phyloP scores from a whole-genome alignment of 1,140 invertebrate species.

The Babylonia areolata region DNA sequence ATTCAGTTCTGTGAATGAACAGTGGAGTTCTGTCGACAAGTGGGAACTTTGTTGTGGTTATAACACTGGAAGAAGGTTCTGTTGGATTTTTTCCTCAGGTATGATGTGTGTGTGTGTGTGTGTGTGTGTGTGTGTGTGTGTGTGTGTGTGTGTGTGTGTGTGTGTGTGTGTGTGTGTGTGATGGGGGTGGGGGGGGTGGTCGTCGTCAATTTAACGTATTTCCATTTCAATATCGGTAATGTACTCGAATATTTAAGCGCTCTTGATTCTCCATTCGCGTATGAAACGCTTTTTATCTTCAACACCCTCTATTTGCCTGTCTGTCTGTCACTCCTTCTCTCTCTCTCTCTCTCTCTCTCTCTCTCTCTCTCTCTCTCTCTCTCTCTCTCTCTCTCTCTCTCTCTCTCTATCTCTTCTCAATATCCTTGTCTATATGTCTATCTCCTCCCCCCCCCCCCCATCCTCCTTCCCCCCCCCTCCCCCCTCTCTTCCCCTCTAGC shows the following conservation, averaged over 20 bases:
- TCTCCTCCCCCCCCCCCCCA: neutral
- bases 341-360: neutral
- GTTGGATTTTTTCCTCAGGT: too few species aligned
- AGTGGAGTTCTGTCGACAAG: too few species aligned
- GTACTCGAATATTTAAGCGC: neutral
- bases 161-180: neutral
- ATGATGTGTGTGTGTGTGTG: neutral
- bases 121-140: neutral
- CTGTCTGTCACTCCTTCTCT: neutral
- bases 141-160: constrained; percentile 5
- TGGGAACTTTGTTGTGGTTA: too few species aligned
- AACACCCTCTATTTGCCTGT: neutral
- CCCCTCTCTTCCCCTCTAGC: neutral
- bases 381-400: neutral
- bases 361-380: neutral
- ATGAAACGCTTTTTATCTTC: neutral
- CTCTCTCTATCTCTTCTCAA: neutral
- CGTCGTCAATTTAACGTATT: neutral
- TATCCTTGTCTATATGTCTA: neutral
- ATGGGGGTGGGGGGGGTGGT: too few species aligned
- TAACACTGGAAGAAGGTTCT: too few species aligned
- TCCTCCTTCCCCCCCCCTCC: neutral
- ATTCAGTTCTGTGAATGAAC: too few species aligned
- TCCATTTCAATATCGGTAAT: neutral
- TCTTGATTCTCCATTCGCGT: neutral